Evolutionary conservation across 2,888 invertebrate species (phyloP).

Genomic region (Prosapia bicincta): DNA sequence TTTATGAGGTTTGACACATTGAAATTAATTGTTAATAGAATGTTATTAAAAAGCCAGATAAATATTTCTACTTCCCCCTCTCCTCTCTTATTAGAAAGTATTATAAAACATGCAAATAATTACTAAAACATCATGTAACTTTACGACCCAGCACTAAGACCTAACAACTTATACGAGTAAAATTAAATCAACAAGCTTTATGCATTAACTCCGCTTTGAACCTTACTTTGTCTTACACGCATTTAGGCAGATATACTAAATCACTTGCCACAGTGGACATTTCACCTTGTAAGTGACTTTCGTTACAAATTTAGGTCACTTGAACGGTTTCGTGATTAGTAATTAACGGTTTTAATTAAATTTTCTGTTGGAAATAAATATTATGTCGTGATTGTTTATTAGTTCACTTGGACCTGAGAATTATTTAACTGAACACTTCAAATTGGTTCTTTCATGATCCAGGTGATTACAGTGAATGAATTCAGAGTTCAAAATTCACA

Average conservation of each 20-base stretch:
- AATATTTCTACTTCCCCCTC: too few species aligned
- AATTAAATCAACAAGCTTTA: background rate
- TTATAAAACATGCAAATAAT: background rate
- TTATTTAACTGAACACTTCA: too few species aligned
- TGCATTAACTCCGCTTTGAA: background rate
- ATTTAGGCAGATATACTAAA: background rate
- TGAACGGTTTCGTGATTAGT: background rate
- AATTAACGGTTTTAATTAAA: background rate
- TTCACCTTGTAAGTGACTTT: background rate
- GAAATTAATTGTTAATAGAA: too few species aligned
- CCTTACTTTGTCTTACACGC: background rate
- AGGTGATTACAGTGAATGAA: too few species aligned
- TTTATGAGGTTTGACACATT: too few species aligned
- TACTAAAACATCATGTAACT: background rate
- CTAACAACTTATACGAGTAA: background rate
- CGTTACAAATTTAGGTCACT: background rate
- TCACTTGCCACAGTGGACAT: background rate
- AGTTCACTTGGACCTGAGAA: too few species aligned
- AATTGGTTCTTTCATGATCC: too few species aligned
- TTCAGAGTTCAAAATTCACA: too few species aligned
- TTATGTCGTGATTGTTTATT: too few species aligned
- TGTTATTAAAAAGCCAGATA: too few species aligned
- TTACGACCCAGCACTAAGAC: background rate
- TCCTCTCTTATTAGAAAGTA: too few species aligned
- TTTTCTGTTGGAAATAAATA: background rate